Evolutionary conservation across 2,888 invertebrate species (phyloP), one percentile per base, ranked within the genome.

Genomic region (Scaptomyza parva): DNA sequence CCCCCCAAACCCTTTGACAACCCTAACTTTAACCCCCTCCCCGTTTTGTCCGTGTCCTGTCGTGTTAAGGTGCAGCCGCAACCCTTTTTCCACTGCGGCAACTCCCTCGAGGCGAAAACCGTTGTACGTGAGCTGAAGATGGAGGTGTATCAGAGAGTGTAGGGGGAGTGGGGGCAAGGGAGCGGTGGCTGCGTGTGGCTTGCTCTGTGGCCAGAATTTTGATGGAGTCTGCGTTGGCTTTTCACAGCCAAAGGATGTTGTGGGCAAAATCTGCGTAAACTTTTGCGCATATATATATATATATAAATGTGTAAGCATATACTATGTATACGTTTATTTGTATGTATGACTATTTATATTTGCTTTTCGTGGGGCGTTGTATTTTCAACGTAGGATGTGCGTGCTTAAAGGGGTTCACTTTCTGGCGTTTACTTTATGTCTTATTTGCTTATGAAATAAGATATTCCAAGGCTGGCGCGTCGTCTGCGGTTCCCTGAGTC

Each of bases 201-300:
- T 71, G 75, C 70, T 70, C 75, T 89, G 89, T 80, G 89, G 88
- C 89, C 87, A 88, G 89, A 89, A 90, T 90, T 89, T 88, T 88
- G 89, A 90, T 89, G 72, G 88, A 81, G 66, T 77, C 59, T 59
- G 63, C 48, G 57, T 59, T 69, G 66, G 47, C 80, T 76, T 76
- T 71, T 74, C 64, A 54, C 76, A 35, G 80, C 64, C 64, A 54
- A 76, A 76, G 77, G 70, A 67, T 67, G 81, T 78, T 77, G 87
- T 65, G 73, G 73, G 76, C 87, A 69, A 84, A 84, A 84, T 84
- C 84, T 84, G 84, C 84, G 84, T 87, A 81, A 85, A 88, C 88
- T 88, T 88, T 73, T 84, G 68, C 67, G 59, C 47, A 33, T 60
- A 48, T 45, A 52, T 51, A 20, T 50, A 30, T 60, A 45, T 45